Evolutionary conservation across 2,113 vertebrate genomes (phyloP).

Genomic region (Falcunculus frontatus): DNA sequence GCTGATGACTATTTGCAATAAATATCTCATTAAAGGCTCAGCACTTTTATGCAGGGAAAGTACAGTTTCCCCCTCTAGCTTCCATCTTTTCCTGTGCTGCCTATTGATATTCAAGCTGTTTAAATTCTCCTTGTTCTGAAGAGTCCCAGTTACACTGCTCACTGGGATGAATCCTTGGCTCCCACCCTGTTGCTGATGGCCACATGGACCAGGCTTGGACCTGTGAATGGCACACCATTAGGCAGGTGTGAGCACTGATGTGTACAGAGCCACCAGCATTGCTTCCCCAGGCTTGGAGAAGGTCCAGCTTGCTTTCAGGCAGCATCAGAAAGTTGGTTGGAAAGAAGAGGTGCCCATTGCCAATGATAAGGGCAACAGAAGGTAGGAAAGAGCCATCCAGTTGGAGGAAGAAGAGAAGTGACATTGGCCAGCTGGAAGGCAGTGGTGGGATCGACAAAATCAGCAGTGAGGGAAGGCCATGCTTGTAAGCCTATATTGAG

Average conservation of each 20-base stretch:
- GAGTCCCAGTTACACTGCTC: background rate
- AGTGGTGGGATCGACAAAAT: background rate
- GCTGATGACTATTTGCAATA: conserved; percentile 13
- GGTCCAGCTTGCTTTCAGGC: background rate
- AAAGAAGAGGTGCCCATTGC: background rate
- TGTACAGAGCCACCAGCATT: background rate
- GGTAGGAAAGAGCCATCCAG: background rate
- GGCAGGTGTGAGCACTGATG: background rate
- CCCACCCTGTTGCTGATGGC: background rate
- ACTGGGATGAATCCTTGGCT: conserved; percentile 1
- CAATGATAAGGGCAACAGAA: background rate
- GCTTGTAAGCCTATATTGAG: background rate
- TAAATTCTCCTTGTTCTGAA: background rate
- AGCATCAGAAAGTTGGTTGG: background rate
- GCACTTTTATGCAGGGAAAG: background rate
- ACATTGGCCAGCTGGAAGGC: background rate
- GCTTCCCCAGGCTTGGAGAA: background rate
- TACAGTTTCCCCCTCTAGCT: background rate
- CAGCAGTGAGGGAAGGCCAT: background rate
- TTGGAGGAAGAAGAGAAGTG: background rate
- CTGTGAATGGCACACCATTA: background rate
- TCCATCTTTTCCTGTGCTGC: background rate
- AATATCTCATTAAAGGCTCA: conserved; percentile 30
- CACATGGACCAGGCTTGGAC: background rate
- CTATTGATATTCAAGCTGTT: background rate